These are phyloP conservation scores for Epirrhoe tristata DNA, from an alignment of 2,888 invertebrate genomes.

Conservation along the genomic window DNA sequence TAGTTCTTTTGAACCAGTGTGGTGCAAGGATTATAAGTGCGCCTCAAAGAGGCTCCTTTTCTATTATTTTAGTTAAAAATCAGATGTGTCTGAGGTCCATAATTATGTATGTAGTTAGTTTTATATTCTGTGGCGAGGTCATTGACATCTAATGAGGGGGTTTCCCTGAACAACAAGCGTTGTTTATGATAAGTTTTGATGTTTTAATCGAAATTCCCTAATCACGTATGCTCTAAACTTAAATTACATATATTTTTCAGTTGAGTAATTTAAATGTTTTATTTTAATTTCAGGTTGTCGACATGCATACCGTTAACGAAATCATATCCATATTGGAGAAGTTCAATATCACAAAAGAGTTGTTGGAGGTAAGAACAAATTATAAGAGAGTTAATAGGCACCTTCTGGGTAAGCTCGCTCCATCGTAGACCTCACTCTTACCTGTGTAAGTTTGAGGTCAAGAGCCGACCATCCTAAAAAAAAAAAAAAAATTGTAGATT, in stretches of 20 bases:
- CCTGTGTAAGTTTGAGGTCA: no score
- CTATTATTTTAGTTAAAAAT: no score
- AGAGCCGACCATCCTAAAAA: no score
- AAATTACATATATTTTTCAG: no score
- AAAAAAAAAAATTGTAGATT: no score
- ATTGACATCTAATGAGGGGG: conserved; percentile 18
- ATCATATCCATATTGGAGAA: conserved; percentile 97
- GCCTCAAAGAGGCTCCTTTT: not conserved
- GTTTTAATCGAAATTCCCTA: conserved; percentile 1
- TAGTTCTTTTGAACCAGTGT: no score
- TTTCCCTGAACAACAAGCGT: conserved; percentile 1
- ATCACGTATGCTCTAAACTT: not conserved
- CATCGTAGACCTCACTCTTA: no score
- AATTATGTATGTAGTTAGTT: not conserved
- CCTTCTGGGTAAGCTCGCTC: no score
- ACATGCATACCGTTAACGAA: conserved; percentile 96
- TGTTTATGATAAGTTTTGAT: conserved; percentile 7
- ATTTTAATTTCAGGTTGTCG: conserved; percentile 98
- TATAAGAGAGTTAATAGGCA: no score
- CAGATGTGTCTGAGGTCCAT: no score
- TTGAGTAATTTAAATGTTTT: no score
- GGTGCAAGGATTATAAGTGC: no score
- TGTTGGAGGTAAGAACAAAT: conserved; percentile 90
- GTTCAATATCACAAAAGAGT: conserved; percentile 95
- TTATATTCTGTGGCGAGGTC: conserved; percentile 15